Evolutionary conservation across 2,113 vertebrate genomes (phyloP).

Genomic region (Eptatretus burgeri): DNA sequence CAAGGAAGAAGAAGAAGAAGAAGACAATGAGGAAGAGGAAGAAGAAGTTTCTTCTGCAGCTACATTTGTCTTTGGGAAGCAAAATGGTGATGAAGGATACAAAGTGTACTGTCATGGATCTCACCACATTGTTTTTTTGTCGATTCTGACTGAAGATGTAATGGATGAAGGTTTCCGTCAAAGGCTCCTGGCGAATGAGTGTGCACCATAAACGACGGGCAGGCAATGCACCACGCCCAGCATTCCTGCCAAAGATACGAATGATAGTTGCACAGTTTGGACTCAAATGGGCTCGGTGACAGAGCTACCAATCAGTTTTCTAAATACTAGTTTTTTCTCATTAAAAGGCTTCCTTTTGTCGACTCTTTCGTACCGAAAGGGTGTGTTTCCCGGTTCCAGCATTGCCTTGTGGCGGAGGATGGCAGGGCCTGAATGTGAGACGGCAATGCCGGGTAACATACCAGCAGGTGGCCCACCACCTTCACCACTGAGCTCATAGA

Average conservation of each 20-base stretch:
- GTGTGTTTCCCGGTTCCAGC: slow-evolving; percentile 89
- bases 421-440: slow-evolving; percentile 41
- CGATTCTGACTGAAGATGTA: slow-evolving; percentile 47
- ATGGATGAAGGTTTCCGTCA: slow-evolving; percentile 74
- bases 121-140: too few relatives aligned
- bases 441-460: slow-evolving; percentile 36
- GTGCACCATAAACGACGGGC: slow-evolving; percentile 78
- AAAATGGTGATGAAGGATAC: too few relatives aligned
- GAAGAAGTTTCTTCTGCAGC: too few relatives aligned
- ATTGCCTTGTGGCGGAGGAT: slow-evolving; percentile 73
- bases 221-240: slow-evolving; percentile 55
- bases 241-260: slow-evolving; percentile 25
- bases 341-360: too few relatives aligned
- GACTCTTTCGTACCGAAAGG: slow-evolving; percentile 43
- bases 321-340: too few relatives aligned
- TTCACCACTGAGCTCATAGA: slow-evolving; percentile 71
- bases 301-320: too few relatives aligned
- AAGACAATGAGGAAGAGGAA: too few relatives aligned
- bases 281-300: too few relatives aligned
- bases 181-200: slow-evolving; percentile 73
- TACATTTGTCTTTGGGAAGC: too few relatives aligned
- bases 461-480: slow-evolving; percentile 80
- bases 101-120: too few relatives aligned
- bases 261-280: too few relatives aligned
- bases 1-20: too few relatives aligned